These are phyloP conservation scores for Salminus brasiliensis DNA, from an alignment of 2,113 vertebrate species.

Conservation along the genomic window DNA sequence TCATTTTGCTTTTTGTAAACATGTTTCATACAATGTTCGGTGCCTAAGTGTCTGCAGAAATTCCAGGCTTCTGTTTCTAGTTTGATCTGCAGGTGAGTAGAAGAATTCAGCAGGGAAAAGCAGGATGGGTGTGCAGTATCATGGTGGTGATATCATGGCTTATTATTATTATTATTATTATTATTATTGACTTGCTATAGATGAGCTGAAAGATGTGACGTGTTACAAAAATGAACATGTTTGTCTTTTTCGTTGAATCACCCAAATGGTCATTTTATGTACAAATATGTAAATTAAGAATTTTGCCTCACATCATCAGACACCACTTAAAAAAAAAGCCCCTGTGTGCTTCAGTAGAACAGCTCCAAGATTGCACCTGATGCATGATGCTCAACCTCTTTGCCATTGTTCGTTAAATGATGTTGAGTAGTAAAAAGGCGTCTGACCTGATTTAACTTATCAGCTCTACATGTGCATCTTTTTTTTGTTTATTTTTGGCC, in stretches of 20 bases:
- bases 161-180: too few relatives aligned
- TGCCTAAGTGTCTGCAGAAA: conserved; percentile 16
- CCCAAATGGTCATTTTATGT: neutral
- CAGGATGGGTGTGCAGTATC: neutral
- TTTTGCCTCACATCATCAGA: conserved; percentile 52
- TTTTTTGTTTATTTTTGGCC: neutral
- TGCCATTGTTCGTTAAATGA: neutral
- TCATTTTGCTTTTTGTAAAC: neutral
- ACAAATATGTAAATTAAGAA: conserved; percentile 12
- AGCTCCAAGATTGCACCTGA: neutral
- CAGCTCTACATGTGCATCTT: conserved; percentile 20
- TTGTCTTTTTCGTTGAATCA: neutral
- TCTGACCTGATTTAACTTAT: conserved; percentile 3
- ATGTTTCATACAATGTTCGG: conserved; percentile 3
- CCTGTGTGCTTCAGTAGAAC: neutral
- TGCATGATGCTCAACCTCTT: conserved; percentile 38
- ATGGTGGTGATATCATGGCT: neutral
- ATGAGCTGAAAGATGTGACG: too few relatives aligned
- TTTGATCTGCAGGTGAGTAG: neutral
- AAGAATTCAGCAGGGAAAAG: neutral
- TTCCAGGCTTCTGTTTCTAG: neutral
- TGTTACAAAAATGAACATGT: neutral
- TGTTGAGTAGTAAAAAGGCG: conserved; percentile 5
- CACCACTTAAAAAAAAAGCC: conserved; percentile 1
- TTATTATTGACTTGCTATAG: too few relatives aligned